These are phyloP conservation scores for Probaryconus sp. DNA, from an alignment of 1,140 invertebrate species.

Conservation along the genomic window DNA sequence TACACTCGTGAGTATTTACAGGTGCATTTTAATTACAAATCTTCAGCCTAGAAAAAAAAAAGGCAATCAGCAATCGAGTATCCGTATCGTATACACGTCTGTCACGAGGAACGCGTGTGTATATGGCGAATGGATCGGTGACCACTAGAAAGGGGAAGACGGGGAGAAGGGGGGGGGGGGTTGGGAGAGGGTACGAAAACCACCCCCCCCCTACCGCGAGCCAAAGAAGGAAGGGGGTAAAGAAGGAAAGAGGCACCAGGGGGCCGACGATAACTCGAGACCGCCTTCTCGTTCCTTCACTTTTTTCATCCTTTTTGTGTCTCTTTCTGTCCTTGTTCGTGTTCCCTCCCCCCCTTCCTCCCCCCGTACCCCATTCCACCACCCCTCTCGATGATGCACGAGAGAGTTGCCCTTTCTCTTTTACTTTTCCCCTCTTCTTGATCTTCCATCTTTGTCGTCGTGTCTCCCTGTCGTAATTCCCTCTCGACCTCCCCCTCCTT, in stretches of 20 bases:
- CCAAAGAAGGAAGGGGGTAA: slow-evolving; percentile 45
- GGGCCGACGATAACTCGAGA: slow-evolving; percentile 74
- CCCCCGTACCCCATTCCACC: slow-evolving; percentile 31
- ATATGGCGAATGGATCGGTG: slow-evolving; percentile 47
- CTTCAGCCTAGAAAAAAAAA: slow-evolving; percentile 5
- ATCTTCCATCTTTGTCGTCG: slow-evolving; percentile 54
- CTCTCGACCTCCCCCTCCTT: slow-evolving; percentile 15
- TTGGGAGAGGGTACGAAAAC: slow-evolving; percentile 56
- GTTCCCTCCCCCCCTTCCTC: slow-evolving; percentile 36
- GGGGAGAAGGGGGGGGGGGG: too few species aligned
- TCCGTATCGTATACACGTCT: slow-evolving; percentile 37
- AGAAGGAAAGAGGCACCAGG: slow-evolving; percentile 72
- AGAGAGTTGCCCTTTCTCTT: slow-evolving; percentile 46
- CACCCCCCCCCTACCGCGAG: slow-evolving; percentile 48
- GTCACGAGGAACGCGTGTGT: slow-evolving; percentile 40
- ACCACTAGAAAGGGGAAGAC: slow-evolving; percentile 57
- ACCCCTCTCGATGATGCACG: slow-evolving; percentile 33
- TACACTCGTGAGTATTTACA: slow-evolving; percentile 18
- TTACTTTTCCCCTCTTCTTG: slow-evolving; percentile 55
- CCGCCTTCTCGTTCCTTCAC: slow-evolving; percentile 71
- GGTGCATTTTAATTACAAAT: slow-evolving; percentile 29
- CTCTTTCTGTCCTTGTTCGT: slow-evolving; percentile 50
- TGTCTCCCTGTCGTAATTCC: slow-evolving; percentile 26
- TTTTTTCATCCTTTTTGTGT: slow-evolving; percentile 60
- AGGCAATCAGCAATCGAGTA: slow-evolving; percentile 30